Base-by-base conservation (phyloP, 2,888 invertebrate genomes). In the Hirtodrosophila trivittata region DNA sequence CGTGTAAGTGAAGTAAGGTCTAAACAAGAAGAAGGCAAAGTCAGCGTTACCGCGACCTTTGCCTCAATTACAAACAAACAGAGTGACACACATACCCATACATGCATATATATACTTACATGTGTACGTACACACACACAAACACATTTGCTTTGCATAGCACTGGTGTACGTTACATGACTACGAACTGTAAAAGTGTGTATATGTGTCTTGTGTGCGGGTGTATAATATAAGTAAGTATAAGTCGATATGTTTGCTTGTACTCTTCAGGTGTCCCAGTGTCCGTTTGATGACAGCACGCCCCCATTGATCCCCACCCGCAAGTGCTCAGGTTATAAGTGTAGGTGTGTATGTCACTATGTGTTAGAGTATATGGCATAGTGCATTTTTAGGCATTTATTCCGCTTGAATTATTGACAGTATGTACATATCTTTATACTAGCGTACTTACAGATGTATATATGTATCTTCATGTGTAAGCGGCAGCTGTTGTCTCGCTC, bases 51-150 rank as follows among this genome's bases (percentile, higher is more conserved):
- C 75, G 81, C 82, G 82, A 82, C 82, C 82, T 82, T 82, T 82
- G 82, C 81, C 81, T 82, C 77, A 77, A 77, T 83, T 83, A 76
- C 83, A 75, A 78, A 69, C 78, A 73, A 80, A 64, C 58, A 64
- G 55, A 58, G 50, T 75, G 75, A 58, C 71, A 77, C 67, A 77
- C 64, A 77, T 59, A 70, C 52, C 54, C 47, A 30, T 38, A 58
- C 60, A 35, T 42, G 33, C 12, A 9, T 4, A 30, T 38, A 58
- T 57, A 35, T 42, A 41, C n/a, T 7, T 4, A 16, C n/a, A 7
- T 4, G 10, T 32, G n/a, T 7, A 43, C 8, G 26, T 37, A 18
- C 14, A 43, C 13, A 42, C 10, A 43, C 4, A 43, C 13, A 25
- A 18, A 41, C 30, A 35, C 41, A 28, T 16, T 9, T 9, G 43